Conservation (phyloP, 2,888 invertebrate species). For the Drosophila setosimentum region DNA sequence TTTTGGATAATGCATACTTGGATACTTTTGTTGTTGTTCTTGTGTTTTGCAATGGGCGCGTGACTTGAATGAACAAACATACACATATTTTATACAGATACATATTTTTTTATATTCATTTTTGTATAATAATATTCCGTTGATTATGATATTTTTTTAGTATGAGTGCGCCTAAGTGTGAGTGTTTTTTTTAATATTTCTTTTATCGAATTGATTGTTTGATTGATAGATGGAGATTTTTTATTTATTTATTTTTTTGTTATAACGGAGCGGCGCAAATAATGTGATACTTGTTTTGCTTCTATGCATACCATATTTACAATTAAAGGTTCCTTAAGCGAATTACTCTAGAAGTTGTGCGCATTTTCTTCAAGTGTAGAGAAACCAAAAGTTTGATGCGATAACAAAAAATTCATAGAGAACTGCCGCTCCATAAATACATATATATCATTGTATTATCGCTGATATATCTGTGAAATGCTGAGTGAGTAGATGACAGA, state of each 20-base stretch:
- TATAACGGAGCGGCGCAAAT: slow-evolving; percentile 35
- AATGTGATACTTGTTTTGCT: slow-evolving; percentile 7
- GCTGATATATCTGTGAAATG: slow-evolving; percentile 29
- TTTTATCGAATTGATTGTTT: slow-evolving; percentile 9
- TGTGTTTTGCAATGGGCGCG: slow-evolving; percentile 52
- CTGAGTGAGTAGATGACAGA: slow-evolving; percentile 26
- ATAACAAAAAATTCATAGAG: slow-evolving; percentile 9
- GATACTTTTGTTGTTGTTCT: slow-evolving; percentile 36
- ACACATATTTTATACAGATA: slow-evolving; percentile 60
- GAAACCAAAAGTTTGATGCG: slow-evolving; percentile 15
- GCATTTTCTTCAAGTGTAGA: slow-evolving; percentile 53
- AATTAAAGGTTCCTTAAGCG: slow-evolving; percentile 38
- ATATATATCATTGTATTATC: slow-evolving; percentile 20
- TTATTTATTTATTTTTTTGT: not conserved
- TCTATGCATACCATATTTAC: slow-evolving; percentile 63
- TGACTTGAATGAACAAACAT: slow-evolving; percentile 66
- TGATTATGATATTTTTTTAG: slow-evolving; percentile 50
- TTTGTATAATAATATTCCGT: slow-evolving; percentile 38
- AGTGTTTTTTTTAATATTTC: slow-evolving; percentile 1
- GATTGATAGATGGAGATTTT: slow-evolving; percentile 22
- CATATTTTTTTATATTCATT: slow-evolving; percentile 16
- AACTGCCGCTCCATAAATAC: slow-evolving; percentile 30
- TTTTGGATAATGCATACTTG: slow-evolving; percentile 53
- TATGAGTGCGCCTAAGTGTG: slow-evolving; percentile 49
- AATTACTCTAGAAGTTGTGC: slow-evolving; percentile 62